Base-by-base conservation (phyloP, 2,888 invertebrate genomes). In the Ptycholaimellus sp. region DNA sequence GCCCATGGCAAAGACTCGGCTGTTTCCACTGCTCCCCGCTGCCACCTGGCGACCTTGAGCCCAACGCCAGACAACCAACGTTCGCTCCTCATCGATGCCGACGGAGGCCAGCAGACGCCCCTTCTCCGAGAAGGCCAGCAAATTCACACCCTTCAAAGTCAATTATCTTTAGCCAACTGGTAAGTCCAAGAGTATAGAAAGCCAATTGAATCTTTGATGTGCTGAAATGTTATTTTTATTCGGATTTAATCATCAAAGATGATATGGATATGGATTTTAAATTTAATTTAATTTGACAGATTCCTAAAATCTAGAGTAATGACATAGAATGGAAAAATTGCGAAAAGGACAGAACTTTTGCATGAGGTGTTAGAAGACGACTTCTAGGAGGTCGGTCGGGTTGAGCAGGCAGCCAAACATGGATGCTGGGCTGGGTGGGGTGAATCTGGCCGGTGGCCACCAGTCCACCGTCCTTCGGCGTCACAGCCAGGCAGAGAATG, bases 381-480 rank as follows among this genome's bases (percentile, higher is more conserved):
- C n/a, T 29, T 29, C n/a, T 13, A 25, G 25, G 13, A 25, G 25
- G 47, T 46, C 14, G n/a, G n/a, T n/a, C n/a, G n/a, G n/a, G n/a
- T n/a, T n/a, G n/a, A n/a, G n/a, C n/a, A n/a, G 54, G 51, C 42
- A 61, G 59, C 63, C 63, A 63, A 6, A 63, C 49, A 44, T 62
- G 62, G 17, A 62, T 54, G 2, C 55, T 47, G 3, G 62, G 57
- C 30, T 60, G 58, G 16, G 57, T 43, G 2, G 62, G 62, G 42
- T 62, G 59, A 42, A 62, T 61, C 58, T 63, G 62, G 41, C 62
- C 63, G 13, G 62, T 59, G 11, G 63, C 63, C 17, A 62, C 54
- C 20, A 57, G 44, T 35, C 59, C 58, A 40, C 59, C 59, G 20
- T 18, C 5, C n/a, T n/a, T n/a, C n/a, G n/a, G n/a, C n/a, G n/a